These are phyloP conservation scores for Lepidonotus clava DNA, from an alignment of 2,888 invertebrate species.

Conservation along the genomic window DNA sequence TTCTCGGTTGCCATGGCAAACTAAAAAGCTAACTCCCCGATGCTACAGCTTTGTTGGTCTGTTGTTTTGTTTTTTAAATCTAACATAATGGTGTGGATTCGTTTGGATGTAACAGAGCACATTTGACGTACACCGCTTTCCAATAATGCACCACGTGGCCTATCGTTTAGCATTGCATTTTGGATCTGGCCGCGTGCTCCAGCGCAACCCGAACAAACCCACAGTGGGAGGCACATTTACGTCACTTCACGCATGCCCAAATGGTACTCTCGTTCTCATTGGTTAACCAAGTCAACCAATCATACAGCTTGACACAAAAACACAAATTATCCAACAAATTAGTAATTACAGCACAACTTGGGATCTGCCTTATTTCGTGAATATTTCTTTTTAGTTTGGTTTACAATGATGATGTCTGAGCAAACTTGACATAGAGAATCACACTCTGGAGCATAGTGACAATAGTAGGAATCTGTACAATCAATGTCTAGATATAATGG, in stretches of 20 bases:
- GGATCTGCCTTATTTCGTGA: background rate
- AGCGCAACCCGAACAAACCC: too few species aligned
- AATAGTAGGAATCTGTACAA: constrained; percentile 16
- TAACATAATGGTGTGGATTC: too few species aligned
- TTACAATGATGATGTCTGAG: constrained; percentile 2
- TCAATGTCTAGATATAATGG: constrained; percentile 3
- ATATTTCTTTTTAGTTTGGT: background rate
- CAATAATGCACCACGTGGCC: too few species aligned
- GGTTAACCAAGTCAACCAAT: background rate
- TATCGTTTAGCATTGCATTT: too few species aligned
- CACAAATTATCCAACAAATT: constrained; percentile 5
- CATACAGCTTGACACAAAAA: constrained; percentile 1
- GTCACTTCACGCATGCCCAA: background rate
- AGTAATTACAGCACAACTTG: background rate
- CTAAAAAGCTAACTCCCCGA: background rate
- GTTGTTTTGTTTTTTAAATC: background rate
- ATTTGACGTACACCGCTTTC: too few species aligned
- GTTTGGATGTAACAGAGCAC: too few species aligned
- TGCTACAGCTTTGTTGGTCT: background rate
- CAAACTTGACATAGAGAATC: background rate
- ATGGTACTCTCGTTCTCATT: constrained; percentile 13
- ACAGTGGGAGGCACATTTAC: constrained; percentile 43
- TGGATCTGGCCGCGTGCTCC: too few species aligned
- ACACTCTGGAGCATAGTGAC: background rate
- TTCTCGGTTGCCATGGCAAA: too few species aligned